Evolutionary conservation across 2,797 vertebrate genomes (phyloP).

Genomic region (Podarcis lilfordi): DNA sequence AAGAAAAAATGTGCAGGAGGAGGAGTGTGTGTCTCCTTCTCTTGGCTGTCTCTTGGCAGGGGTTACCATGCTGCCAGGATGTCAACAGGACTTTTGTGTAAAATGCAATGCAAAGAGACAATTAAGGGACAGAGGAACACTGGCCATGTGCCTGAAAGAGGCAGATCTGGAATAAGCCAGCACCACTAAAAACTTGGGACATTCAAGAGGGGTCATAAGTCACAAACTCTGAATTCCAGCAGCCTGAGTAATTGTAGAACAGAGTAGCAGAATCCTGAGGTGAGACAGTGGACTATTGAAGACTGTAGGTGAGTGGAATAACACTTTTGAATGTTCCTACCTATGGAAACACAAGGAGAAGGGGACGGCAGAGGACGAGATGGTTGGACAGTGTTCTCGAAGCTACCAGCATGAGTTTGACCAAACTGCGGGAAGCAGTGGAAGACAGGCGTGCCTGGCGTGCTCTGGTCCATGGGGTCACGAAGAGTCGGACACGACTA

Average conservation of each 20-base stretch:
- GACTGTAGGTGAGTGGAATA: too few relatives aligned
- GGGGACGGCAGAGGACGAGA: too few relatives aligned
- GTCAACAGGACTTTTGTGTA: slow-evolving; percentile 10
- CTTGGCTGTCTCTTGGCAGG: slow-evolving; percentile 2
- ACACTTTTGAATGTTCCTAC: background rate
- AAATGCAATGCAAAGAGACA: background rate
- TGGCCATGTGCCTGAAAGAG: background rate
- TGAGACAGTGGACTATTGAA: background rate
- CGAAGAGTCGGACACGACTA: too few relatives aligned
- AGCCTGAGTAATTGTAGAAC: background rate
- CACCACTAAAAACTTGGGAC: background rate
- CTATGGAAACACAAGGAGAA: background rate
- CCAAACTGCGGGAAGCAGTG: too few relatives aligned
- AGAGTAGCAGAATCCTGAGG: background rate
- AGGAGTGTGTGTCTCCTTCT: slow-evolving; percentile 18
- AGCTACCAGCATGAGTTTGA: too few relatives aligned
- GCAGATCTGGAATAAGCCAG: background rate
- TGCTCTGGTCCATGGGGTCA: too few relatives aligned
- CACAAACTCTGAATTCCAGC: background rate
- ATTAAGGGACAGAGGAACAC: background rate
- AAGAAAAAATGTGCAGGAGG: slow-evolving; percentile 34
- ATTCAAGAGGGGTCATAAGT: background rate
- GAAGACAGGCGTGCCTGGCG: too few relatives aligned
- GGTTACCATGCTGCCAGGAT: background rate
- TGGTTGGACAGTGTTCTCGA: too few relatives aligned